Evolutionary conservation across 1,140 invertebrate species (phyloP), one percentile per base, ranked within the genome.

Genomic region (Charaxes varanes): DNA sequence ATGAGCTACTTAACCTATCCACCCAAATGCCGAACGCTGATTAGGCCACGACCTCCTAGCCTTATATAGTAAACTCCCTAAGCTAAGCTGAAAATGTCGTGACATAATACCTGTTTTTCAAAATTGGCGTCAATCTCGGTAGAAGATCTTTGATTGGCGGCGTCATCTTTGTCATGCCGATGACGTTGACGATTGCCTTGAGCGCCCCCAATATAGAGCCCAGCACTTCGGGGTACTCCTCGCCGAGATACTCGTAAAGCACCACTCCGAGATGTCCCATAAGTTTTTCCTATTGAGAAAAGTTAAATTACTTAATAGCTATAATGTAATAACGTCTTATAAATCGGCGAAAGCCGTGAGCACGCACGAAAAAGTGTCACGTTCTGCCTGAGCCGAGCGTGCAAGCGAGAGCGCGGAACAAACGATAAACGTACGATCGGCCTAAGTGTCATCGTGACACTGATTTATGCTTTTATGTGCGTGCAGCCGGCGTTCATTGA

Each of bases 101-200:
- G n/a, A 32, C 21, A 14, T 28, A 36, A 41, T 54, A 79, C 72
- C 73, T 88, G 83, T 96, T 97, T 78, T 99, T 99, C 7, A 99
- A 86, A 67, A 99, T 99, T 0, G 98, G 98, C 2, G 98, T 99
- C 1, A 99, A 85, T 48, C 98, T 87, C 0, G 98, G 98, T 11
- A 99, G 85, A 1, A 99, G 85, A 87, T 99, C 98, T 87, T 99
- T 99, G 48, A 99, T 99, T 2, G 98, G 98, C 3, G 98, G 98
- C 3, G 97, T 99, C 98, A 99, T 99, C 87, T 99, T 99, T 0
- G 97, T 99, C 98, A 99, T 99, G 62, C 98, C 97, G 76, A 99
- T 99, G 2, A 99, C 98, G 85, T 99, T 99, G 0, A 99, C 97
- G 63, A 99, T 99, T 1, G 94, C 96, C 86, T 99, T 99, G 0